Evolutionary conservation across 2,113 vertebrate species (phyloP), one percentile per base, ranked within the genome.

Genomic region (Pterocles orientalis): DNA sequence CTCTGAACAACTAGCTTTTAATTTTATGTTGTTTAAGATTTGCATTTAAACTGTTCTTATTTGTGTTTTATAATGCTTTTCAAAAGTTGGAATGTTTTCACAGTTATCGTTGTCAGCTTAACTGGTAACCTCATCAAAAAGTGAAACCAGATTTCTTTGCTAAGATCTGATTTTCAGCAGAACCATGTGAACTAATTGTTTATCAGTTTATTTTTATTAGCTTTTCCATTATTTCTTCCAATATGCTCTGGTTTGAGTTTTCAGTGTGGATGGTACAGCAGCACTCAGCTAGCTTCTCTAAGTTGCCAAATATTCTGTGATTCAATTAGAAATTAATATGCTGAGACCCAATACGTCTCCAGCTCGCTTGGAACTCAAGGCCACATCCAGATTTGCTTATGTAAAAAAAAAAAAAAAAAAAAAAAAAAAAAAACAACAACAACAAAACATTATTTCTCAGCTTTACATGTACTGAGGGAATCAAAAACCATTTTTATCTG

Each of bases 51-150:
- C 56, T 9, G 4, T 70, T 88, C 33, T 33, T 77, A 16, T 28
- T 82, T 80, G 39, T 79, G 45, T 73, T 94, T 73, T 65, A 58
- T 53, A 57, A 82, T 68, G 39, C 33, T 33, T 89, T 92, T 68
- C 21, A 75, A 72, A 79, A 94, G 58, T n/a, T 9, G 1, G 25
- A 82, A 45, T 34, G 10, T 80, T 90, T 76, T 88, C 61, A 56
- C 36, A 36, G 54, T 90, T 92, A 36, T 18, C 45, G 76, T 90
- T 95, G 57, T 92, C 88, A 75, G 14, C 50, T 72, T 86, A 70
- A 83, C 76, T 54, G 64, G 62, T 94, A 88, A 90, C n/a, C 21
- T 92, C 47, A 83, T 83, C 54, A 88, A 70, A 88, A 86, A 86
- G 14, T 70, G 24, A 83, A 88, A 81, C 8, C 23, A 19, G 10